Conservation (phyloP, 2,888 invertebrate genomes). For the Bellardia bayeri region DNA sequence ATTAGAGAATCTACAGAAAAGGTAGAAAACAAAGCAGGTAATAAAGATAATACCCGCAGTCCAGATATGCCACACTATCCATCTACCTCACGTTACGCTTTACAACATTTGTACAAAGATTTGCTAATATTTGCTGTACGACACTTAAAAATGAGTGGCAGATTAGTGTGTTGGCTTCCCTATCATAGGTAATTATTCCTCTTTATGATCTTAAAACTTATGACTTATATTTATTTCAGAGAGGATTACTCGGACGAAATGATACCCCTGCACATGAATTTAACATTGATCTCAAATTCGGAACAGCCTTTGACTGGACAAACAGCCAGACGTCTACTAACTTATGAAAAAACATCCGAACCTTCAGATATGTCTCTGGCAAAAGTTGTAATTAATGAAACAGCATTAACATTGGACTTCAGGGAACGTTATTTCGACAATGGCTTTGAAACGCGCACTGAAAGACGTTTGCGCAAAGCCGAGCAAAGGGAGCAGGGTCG, state of each 20-base stretch:
- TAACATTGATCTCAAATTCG: constrained; percentile 91
- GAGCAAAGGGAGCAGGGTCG: constrained; percentile 83
- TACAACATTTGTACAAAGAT: constrained; percentile 93
- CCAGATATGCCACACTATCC: constrained; percentile 91
- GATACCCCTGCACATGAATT: constrained; percentile 92
- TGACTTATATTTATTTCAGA: constrained; percentile 83
- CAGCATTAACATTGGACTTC: constrained; percentile 81
- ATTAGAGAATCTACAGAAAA: constrained; percentile 96
- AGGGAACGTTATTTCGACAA: constrained; percentile 88
- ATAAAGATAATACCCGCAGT: constrained; percentile 86
- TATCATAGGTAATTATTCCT: constrained; percentile 88
- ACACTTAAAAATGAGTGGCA: constrained; percentile 90
- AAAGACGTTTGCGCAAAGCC: constrained; percentile 85
- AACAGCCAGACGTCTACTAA: constrained; percentile 92
- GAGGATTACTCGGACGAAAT: constrained; percentile 89
- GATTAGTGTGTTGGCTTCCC: constrained; percentile 98
- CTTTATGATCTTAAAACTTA: background rate
- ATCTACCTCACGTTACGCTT: constrained; percentile 92
- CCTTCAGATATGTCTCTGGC: constrained; percentile 80
- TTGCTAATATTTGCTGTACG: constrained; percentile 92
- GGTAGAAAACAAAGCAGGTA: constrained; percentile 84
- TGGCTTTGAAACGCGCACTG: constrained; percentile 88
- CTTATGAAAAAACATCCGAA: constrained; percentile 91
- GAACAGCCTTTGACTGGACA: constrained; percentile 94
- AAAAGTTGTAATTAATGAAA: constrained; percentile 51